These are phyloP conservation scores for Magallana ariakensis DNA, from an alignment of 1,140 invertebrate genomes.

Conservation along the genomic window DNA sequence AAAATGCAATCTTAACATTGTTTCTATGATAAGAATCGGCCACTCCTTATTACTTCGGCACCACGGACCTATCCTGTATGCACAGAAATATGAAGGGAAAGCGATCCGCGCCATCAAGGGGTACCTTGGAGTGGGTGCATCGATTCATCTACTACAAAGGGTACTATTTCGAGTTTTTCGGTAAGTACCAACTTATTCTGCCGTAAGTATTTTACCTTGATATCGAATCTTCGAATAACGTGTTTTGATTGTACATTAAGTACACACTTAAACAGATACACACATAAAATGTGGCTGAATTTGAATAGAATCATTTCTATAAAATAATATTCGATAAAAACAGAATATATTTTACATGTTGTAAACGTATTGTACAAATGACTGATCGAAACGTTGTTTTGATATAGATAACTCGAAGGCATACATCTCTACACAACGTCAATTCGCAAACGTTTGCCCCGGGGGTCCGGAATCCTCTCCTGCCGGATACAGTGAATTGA, in stretches of 20 bases:
- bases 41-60: slow-evolving; percentile 42
- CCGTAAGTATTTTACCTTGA: neutral
- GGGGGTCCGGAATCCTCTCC: neutral
- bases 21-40: neutral
- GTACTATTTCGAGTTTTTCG: slow-evolving; percentile 39
- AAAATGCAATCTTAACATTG: too few species aligned
- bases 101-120: neutral
- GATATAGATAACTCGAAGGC: neutral
- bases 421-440: neutral
- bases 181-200: too few species aligned
- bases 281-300: too few species aligned
- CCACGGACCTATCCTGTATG: slow-evolving; percentile 11
- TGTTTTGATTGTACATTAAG: neutral
- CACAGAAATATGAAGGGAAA: neutral
- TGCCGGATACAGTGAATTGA: slow-evolving; percentile 23
- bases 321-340: neutral
- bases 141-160: slow-evolving; percentile 41
- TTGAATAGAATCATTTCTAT: neutral
- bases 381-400: neutral
- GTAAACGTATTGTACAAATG: neutral
- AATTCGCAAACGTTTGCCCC: neutral
- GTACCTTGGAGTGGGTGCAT: neutral
- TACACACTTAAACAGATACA: too few species aligned
- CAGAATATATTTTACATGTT: too few species aligned
- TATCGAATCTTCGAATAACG: neutral